Base-by-base conservation (phyloP, 2,888 invertebrate genomes). In the Tribolium freemani region DNA sequence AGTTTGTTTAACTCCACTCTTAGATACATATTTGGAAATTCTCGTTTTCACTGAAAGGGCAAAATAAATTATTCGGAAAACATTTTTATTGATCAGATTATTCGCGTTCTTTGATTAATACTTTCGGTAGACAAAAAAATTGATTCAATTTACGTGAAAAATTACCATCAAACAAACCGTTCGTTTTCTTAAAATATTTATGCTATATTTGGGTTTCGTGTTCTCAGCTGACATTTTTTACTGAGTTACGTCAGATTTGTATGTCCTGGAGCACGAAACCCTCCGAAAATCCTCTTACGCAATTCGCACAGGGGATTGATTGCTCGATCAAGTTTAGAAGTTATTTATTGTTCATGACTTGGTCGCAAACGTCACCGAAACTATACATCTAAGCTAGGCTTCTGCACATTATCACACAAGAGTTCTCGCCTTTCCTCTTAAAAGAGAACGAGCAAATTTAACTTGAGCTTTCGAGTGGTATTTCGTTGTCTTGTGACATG, bases 381-480 rank as follows among this genome's bases (percentile, higher is more conserved):
- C 86, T 88, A 71, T 85, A 85, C 60, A 11, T 46, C 48, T 78
- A 89, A 89, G 71, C 88, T 87, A 1, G 85, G 82, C 76, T 83
- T 89, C 75, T 86, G 89, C 58, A 86, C 88, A 54, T 87, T 90
- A 57, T 89, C 89, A 0, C 84, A 90, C 13, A 84, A 87, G 69
- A 88, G 89, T 10, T 89, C 88, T 86, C 84, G 89, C 38, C n/a
- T 38, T 38, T 38, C 38, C 8, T 38, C n/a, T 3, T 88, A 80
- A 86, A 87, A 82, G 16, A n/a, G n/a, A 20, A 51, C 31, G 30
- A 51, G 21, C 13, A 57, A 48, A 53, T 67, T 21, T 56, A 44
- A 21, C 46, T 58, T 45, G 58, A 90, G 90, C 88, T 90, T 51
- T 86, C 90, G 70, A 89, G 79, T 89, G 90, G 0, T 84, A 90